Evolutionary conservation across 1,140 invertebrate genomes (phyloP), one percentile per base, ranked within the genome.

Genomic region (Eurosta solidaginis): DNA sequence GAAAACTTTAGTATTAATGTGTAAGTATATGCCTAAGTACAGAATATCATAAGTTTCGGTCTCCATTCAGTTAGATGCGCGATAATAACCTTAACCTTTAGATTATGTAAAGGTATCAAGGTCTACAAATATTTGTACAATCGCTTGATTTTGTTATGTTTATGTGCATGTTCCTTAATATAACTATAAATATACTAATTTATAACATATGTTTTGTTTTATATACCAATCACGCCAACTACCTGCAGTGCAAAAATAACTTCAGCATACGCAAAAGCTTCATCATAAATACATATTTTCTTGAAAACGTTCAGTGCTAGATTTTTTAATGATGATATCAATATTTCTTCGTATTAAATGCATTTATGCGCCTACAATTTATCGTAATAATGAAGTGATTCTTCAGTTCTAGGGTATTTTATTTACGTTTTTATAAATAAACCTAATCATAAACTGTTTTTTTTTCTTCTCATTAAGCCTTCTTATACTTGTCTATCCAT

Each of bases 391-490:
- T 74, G n/a, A 47, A 9, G 44, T 74, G 36, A 47, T 74, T 45
- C 7, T 47, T 27, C 73, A 74, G 40, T 45, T 47, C 27, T 40
- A 40, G 12, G 22, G 25, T 74, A n/a, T 74, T 68, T 74, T 44
- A 74, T 74, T 79, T 47, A 73, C 77, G 40, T 74, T 45, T 80
- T 78, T 85, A 85, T 85, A 85, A 85, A 85, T 85, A 84, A 85
- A 85, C 84, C 85, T 85, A 85, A 85, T 84, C 78, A 76, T 85
- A 85, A 81, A 85, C 81, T n/a, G n/a, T n/a, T n/a, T 83, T 84
- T 82, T 85, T 82, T 83, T 77, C 82, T 79, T 40, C 59, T 40
- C 40, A 5, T 68, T 68, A 68, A 40, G 59, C 59, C 33, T 68
- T 68, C 27, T 68, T 68, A 68, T 68, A 68, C 59, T 68, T 40